These are phyloP conservation scores for Sarcophaga subvicina DNA, from an alignment of 2,888 invertebrate species.

Conservation along the genomic window DNA sequence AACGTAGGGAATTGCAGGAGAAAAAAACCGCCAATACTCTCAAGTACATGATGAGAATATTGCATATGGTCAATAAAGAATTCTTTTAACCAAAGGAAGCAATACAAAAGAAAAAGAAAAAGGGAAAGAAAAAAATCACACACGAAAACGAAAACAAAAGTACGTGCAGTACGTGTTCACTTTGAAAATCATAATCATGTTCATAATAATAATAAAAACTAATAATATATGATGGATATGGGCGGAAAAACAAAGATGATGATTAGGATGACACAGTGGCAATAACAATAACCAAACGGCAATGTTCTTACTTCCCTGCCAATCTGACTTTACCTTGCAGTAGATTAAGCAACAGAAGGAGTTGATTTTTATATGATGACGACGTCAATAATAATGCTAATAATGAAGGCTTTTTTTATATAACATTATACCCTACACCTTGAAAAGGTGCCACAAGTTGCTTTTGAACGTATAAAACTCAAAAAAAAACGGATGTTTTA, in stretches of 20 bases:
- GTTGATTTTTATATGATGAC: slow-evolving; percentile 23
- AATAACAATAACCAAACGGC: slow-evolving; percentile 52
- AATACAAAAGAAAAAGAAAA: slow-evolving; percentile 26
- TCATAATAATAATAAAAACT: slow-evolving; percentile 74
- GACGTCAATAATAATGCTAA: slow-evolving; percentile 13
- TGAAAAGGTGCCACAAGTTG: background rate
- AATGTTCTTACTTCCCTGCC: too few relatives aligned
- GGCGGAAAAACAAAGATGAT: slow-evolving; percentile 71
- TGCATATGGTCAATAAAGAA: slow-evolving; percentile 63
- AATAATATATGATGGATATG: slow-evolving; percentile 73
- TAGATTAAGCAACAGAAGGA: slow-evolving; percentile 36
- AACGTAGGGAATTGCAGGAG: background rate
- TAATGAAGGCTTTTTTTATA: slow-evolving; percentile 4
- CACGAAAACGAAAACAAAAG: slow-evolving; percentile 63
- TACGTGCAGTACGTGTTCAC: slow-evolving; percentile 71
- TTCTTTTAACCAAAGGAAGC: slow-evolving; percentile 57
- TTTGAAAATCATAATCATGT: slow-evolving; percentile 72
- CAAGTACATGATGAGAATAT: slow-evolving; percentile 61
- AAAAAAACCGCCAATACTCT: slow-evolving; percentile 36
- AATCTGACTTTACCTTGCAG: background rate
- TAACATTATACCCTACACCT: slow-evolving; percentile 41
- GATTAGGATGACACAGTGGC: slow-evolving; percentile 65
- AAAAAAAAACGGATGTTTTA: slow-evolving; percentile 32
- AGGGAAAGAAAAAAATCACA: slow-evolving; percentile 30
- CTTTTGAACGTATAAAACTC: too few relatives aligned